These are phyloP conservation scores for Nettapus auritus DNA, from an alignment of 2,113 vertebrate genomes.

Conservation along the genomic window DNA sequence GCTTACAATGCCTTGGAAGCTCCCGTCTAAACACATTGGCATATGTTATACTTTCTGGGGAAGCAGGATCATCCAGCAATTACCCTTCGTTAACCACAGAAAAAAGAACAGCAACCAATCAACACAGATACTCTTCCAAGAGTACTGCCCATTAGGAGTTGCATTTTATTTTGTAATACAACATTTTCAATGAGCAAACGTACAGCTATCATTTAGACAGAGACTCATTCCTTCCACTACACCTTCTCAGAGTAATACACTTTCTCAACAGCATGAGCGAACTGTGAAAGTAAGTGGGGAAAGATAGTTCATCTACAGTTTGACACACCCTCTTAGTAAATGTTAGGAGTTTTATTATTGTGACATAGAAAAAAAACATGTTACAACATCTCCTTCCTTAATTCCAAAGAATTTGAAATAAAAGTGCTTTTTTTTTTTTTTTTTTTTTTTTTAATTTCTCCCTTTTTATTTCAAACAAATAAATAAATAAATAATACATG, in stretches of 20 bases:
- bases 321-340: fast-evolving
- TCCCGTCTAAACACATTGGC: not conserved
- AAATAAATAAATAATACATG: not conserved
- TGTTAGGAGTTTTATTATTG: not conserved
- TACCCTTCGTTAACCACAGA: not conserved
- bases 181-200: not conserved
- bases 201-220: not conserved
- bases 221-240: not conserved
- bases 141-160: fast-evolving
- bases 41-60: not conserved
- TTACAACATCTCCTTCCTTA: not conserved
- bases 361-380: not conserved
- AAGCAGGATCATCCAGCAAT: not conserved
- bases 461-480: not conserved
- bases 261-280: not conserved
- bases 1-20: not conserved
- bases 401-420: not conserved
- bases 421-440: not conserved
- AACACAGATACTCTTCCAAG: fast-evolving
- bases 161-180: not conserved
- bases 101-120: fast-evolving
- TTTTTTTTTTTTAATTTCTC: too few relatives aligned
- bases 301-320: fast-evolving
- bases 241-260: fast-evolving
- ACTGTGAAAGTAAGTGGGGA: not conserved